A percentile compares a stretch with the other conserved stretches of the same genome.
These are phyloP conservation scores for Macrosoma leucophasiata DNA, from an alignment of 2,888 invertebrate genomes.

Conservation along the genomic window DNA sequence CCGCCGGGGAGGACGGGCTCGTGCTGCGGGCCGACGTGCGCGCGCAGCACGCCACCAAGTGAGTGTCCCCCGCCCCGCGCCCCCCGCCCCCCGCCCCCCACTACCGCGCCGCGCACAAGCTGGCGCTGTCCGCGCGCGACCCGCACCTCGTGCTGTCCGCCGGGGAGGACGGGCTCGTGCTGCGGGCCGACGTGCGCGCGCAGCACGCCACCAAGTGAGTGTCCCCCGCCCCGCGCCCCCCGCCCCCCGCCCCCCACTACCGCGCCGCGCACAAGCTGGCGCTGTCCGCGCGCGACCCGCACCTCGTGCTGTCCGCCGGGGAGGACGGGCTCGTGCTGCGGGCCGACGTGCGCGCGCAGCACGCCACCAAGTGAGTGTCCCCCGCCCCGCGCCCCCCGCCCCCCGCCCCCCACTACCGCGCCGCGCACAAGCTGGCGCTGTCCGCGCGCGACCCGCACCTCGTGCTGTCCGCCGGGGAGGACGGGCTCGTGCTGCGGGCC, in stretches of 20 bases:
- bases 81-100: conserved; percentile 9
- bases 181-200: too few relatives aligned
- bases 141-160: conserved; percentile 87
- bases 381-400: conserved; percentile 9
- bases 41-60: conserved; percentile 74
- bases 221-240: too few relatives aligned
- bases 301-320: conserved; percentile 87
- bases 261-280: conserved; percentile 91
- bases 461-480: conserved; percentile 89
- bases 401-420: conserved; percentile 40
- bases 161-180: conserved; percentile 87
- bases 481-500: too few relatives aligned
- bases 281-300: conserved; percentile 82
- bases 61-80: conserved; percentile 52
- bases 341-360: conserved; percentile 85
- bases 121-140: too few relatives aligned
- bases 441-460: too few relatives aligned
- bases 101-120: conserved; percentile 79
- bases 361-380: conserved; percentile 74
- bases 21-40: conserved; percentile 89
- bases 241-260: conserved; percentile 80
- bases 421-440: conserved; percentile 84
- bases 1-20: conserved; percentile 91
- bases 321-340: conserved; percentile 90
- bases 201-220: conserved; percentile 85